phyloP scores from a whole-genome alignment of 2,797 vertebrate genomes.

The Phrynocephalus forsythii region DNA sequence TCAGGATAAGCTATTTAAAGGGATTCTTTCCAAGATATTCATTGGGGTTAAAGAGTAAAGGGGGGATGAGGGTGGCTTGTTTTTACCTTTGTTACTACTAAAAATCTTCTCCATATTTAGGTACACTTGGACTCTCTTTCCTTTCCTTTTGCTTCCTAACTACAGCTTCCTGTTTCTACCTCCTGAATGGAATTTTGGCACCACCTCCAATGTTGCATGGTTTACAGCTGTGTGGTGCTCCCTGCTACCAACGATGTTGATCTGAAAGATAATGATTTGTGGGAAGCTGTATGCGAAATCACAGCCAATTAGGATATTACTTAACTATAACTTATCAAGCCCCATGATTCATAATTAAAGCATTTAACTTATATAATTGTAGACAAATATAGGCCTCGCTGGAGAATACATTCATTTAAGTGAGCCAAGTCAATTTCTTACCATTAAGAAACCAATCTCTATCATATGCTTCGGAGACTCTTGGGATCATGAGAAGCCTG shows the following conservation, averaged over 20 bases:
- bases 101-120: too few relatives aligned
- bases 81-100: too few relatives aligned
- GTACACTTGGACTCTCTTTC: not conserved
- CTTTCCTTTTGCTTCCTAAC: not conserved
- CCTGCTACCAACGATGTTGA: not conserved
- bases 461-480: constrained; percentile 20
- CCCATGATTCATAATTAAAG: constrained; percentile 42
- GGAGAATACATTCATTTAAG: constrained; percentile 39
- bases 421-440: constrained; percentile 39
- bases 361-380: constrained; percentile 45
- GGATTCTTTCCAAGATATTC: not conserved
- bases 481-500: constrained; percentile 40
- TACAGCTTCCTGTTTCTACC: not conserved
- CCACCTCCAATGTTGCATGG: not conserved
- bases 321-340: constrained; percentile 50
- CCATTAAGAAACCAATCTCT: constrained; percentile 31
- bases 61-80: not conserved
- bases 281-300: constrained; percentile 24
- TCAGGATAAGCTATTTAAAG: too few relatives aligned
- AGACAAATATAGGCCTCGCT: constrained; percentile 36
- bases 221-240: not conserved
- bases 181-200: not conserved
- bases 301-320: constrained; percentile 46
- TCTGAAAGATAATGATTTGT: constrained; percentile 51
- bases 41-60: not conserved